phyloP scores from a whole-genome alignment of 1,140 invertebrate genomes.

The Chironomus tepperi region DNA sequence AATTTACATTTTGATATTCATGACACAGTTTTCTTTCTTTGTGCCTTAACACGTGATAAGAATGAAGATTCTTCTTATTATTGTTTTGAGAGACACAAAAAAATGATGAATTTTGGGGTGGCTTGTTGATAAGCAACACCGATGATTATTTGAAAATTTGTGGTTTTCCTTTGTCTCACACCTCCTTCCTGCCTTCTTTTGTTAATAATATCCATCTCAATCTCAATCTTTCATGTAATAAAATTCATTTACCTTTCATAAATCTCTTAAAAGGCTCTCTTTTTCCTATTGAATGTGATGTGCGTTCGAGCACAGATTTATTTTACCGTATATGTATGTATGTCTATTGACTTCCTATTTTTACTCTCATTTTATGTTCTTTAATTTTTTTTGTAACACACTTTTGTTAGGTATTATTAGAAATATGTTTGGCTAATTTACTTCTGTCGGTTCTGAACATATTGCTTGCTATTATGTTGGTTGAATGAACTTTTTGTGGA shows the following conservation, averaged over 20 bases:
- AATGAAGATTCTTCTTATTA: not conserved
- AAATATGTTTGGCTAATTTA: too few relatives aligned
- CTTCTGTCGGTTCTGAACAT: too few relatives aligned
- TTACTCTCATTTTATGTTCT: too few relatives aligned
- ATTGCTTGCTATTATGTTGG: too few relatives aligned
- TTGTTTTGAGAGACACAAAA: not conserved
- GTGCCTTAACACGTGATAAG: not conserved
- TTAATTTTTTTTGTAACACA: too few relatives aligned
- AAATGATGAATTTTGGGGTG: not conserved
- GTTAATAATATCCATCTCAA: not conserved
- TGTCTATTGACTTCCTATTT: too few relatives aligned
- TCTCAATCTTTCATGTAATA: not conserved
- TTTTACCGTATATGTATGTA: not conserved
- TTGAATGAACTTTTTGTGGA: too few relatives aligned
- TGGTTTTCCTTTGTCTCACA: not conserved
- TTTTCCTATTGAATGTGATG: not conserved
- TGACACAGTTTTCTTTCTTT: not conserved
- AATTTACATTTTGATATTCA: slow-evolving; percentile 4
- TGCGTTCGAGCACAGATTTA: not conserved
- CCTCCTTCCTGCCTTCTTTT: not conserved
- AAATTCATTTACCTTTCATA: not conserved
- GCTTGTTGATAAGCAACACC: not conserved
- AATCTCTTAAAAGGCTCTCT: not conserved
- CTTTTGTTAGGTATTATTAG: too few relatives aligned
- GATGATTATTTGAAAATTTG: not conserved